Conservation (phyloP, 2,888 invertebrate genomes). For the Gymnocheta viridis region DNA sequence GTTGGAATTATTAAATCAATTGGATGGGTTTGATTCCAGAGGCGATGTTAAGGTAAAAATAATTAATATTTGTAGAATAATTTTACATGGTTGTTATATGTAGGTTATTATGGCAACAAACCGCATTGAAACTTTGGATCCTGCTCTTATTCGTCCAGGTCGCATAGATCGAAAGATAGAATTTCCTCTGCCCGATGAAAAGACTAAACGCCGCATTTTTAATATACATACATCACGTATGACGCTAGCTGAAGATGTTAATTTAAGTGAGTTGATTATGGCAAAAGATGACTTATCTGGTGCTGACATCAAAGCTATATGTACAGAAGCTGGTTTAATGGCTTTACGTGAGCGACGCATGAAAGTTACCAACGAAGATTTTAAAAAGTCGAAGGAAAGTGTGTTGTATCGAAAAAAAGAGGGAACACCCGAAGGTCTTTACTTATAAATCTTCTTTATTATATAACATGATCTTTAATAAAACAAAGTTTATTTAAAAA, state of each 20-base stretch:
- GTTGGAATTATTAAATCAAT: constrained; percentile 98
- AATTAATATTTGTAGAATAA: background rate
- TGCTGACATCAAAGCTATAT: constrained; percentile 98
- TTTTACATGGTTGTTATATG: constrained; percentile 47
- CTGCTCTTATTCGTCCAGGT: constrained; percentile 98
- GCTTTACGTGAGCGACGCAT: constrained; percentile 98
- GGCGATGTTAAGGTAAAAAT: constrained; percentile 94
- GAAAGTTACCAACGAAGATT: constrained; percentile 99
- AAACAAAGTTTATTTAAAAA: constrained; percentile 50
- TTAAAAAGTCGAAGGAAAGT: constrained; percentile 99
- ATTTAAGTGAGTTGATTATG: constrained; percentile 98
- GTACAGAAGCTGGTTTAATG: constrained; percentile 99
- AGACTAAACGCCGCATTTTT: constrained; percentile 97
- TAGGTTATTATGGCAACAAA: constrained; percentile 98
- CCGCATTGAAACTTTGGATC: constrained; percentile 98
- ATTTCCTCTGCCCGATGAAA: constrained; percentile 99
- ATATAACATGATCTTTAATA: constrained; percentile 52
- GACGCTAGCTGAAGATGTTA: constrained; percentile 98
- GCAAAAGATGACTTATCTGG: constrained; percentile 99
- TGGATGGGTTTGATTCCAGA: constrained; percentile 98
- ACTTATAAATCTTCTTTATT: constrained; percentile 93
- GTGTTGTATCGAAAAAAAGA: constrained; percentile 99
- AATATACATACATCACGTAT: constrained; percentile 99
- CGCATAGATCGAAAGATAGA: constrained; percentile 99
- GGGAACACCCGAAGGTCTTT: constrained; percentile 99